Base-by-base conservation (phyloP, 2,797 vertebrate genomes). In the Miichthys miiuy region DNA sequence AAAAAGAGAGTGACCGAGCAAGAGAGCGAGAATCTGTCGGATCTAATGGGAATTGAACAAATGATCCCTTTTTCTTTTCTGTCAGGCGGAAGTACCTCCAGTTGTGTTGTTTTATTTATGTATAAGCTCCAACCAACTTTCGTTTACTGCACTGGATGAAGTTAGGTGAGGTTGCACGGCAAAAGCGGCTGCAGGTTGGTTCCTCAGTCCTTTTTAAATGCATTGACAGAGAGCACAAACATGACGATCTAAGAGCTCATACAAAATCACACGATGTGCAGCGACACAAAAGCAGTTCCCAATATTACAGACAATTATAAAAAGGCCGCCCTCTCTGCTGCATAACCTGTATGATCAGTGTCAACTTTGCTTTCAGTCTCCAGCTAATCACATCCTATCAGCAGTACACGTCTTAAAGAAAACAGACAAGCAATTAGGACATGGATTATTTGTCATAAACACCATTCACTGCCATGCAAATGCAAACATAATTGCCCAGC, bases 391-490 rank as follows among this genome's bases (percentile, higher is more conserved):
- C 91, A 70, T 88, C 88, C 85, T 84, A 89, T 90, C 90, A 91
- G 89, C 89, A 67, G 84, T 54, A 58, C 90, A 77, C 84, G 66
- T 88, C 93, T 94, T 90, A 94, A 95, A 84, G 90, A 92, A 95
- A 94, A 94, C 92, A 95, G 92, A 93, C 84, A 66, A 91, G 94
- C 94, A 96, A 96, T 96, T 95, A 96, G 87, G 92, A 92, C 93
- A 93, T 61, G 88, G 85, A 71, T 93, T 93, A 92, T 95, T 95
- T 95, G 94, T 94, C 93, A 94, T 94, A 94, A 94, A 94, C 95
- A 93, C 91, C 93, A 93, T 90, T 92, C 93, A 88, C 89, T 89
- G 92, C 91, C 84, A 94, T 94, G 94, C 94, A 94, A 96, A 96
- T 96, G 94, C 89, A 84, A 38, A 74, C 93, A 91, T 95, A 96